Percentiles rank a stretch among this genome's conserved stretches.
Conservation (phyloP, 2,888 invertebrate species). For the Byasa hedistus region DNA sequence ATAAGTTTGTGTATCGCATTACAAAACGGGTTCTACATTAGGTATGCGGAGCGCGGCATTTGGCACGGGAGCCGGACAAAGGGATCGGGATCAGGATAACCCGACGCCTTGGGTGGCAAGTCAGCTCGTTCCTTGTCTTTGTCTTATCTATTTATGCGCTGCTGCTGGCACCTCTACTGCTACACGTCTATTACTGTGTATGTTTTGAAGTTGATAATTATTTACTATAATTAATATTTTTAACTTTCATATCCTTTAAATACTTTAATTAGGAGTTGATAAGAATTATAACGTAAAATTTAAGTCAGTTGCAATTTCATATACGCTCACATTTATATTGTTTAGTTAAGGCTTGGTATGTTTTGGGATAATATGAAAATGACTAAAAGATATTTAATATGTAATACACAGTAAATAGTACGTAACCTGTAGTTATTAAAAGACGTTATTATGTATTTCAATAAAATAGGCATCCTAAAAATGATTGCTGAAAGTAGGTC, state of each 20-base stretch:
- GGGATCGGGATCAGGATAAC: slow-evolving; percentile 63
- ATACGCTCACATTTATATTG: no score
- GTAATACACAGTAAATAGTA: no score
- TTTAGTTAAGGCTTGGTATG: no score
- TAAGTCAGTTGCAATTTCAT: no score
- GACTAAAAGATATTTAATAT: no score
- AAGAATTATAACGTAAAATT: neutral
- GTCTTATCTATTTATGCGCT: slow-evolving; percentile 19
- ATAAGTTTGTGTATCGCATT: slow-evolving; percentile 61
- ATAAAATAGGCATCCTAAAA: neutral
- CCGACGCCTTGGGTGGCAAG: slow-evolving; percentile 65
- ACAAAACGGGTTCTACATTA: slow-evolving; percentile 55
- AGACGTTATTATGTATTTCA: neutral
- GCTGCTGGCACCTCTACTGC: neutral
- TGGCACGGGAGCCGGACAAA: slow-evolving; percentile 64
- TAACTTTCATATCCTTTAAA: no score
- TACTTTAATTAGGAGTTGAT: neutral
- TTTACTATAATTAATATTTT: no score
- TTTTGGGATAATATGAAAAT: no score
- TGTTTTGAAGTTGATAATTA: no score
- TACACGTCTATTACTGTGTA: neutral
- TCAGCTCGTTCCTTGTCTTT: slow-evolving; percentile 28
- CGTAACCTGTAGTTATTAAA: neutral
- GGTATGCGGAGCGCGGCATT: slow-evolving; percentile 62
- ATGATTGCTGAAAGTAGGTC: neutral